A percentile compares a stretch with the other conserved stretches of the same genome.
Evolutionary conservation across 2,797 vertebrate species (phyloP).

Genomic region (Labroides dimidiatus): DNA sequence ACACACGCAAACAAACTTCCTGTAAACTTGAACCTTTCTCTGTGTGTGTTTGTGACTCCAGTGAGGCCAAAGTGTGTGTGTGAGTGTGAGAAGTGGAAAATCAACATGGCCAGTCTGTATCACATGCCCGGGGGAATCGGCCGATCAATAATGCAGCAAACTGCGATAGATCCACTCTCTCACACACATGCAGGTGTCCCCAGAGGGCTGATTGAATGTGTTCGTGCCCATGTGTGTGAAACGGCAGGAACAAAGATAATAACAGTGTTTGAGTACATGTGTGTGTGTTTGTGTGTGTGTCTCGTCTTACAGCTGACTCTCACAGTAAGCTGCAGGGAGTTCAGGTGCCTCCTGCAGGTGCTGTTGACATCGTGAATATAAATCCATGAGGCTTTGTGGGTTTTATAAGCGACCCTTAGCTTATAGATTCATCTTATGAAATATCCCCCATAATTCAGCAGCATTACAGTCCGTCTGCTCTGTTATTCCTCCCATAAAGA

Average conservation of each 20-base stretch:
- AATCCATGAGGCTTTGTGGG: slow-evolving; percentile 41
- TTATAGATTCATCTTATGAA: too few relatives aligned
- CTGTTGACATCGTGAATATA: slow-evolving; percentile 53
- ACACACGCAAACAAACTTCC: slow-evolving; percentile 3
- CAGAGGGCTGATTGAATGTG: slow-evolving; percentile 15
- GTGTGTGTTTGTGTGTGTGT: background rate
- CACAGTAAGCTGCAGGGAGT: slow-evolving; percentile 17
- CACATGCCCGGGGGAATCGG: slow-evolving; percentile 47
- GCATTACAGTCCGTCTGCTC: too few relatives aligned
- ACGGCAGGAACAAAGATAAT: background rate
- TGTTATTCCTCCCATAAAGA: too few relatives aligned
- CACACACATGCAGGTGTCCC: slow-evolving; percentile 7
- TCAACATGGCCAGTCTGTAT: slow-evolving; percentile 67
- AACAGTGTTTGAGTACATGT: background rate
- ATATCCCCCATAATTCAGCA: background rate
- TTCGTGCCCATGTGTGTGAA: slow-evolving; percentile 7
- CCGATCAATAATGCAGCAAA: slow-evolving; percentile 76
- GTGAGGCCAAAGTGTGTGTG: slow-evolving; percentile 8
- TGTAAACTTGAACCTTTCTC: slow-evolving; percentile 38
- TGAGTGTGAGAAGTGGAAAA: slow-evolving; percentile 53
- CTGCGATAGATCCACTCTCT: slow-evolving; percentile 50
- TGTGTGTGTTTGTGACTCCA: slow-evolving; percentile 2
- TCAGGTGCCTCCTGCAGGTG: slow-evolving; percentile 41
- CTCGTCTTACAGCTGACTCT: background rate
- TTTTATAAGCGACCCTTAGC: too few relatives aligned